Percentiles rank a stretch among this genome's conserved stretches.
phyloP scores from a whole-genome alignment of 53 echinoderm and acorn worm species.

The Echinarachnius parma region DNA sequence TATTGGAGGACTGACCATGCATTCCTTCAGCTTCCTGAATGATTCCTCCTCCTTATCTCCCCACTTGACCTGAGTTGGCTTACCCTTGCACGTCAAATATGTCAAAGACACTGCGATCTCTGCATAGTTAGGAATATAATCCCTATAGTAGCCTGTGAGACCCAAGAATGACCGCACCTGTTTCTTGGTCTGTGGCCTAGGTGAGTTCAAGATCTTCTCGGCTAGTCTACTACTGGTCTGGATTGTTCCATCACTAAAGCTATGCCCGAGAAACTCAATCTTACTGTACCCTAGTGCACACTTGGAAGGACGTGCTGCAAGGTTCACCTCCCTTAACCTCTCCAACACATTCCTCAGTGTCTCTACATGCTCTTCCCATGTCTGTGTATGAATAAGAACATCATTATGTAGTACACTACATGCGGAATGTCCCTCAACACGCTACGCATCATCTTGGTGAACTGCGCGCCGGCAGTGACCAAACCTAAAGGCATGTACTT shows the following conservation, averaged over 20 bases:
- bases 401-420: slow-evolving; percentile 66
- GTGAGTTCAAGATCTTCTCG: neutral
- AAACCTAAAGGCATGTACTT: slow-evolving; percentile 72
- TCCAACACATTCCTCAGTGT: slow-evolving; percentile 40
- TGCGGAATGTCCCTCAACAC: slow-evolving; percentile 48
- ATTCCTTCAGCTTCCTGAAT: slow-evolving; percentile 25
- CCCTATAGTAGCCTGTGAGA: slow-evolving; percentile 52
- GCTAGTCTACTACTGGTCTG: slow-evolving; percentile 20
- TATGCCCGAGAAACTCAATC: slow-evolving; percentile 67
- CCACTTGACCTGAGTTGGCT: slow-evolving; percentile 50
- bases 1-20: slow-evolving; percentile 8
- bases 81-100: slow-evolving; percentile 40
- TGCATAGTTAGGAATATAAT: slow-evolving; percentile 59
- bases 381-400: slow-evolving; percentile 55
- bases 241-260: slow-evolving; percentile 43
- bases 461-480: slow-evolving; percentile 60
- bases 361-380: slow-evolving; percentile 59
- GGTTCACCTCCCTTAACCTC: slow-evolving; percentile 31
- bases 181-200: slow-evolving; percentile 59
- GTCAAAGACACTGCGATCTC: slow-evolving; percentile 53
- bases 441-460: slow-evolving; percentile 56
- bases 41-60: slow-evolving; percentile 42
- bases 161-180: slow-evolving; percentile 56
- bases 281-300: slow-evolving; percentile 49
- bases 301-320: slow-evolving; percentile 58